phyloP scores from a whole-genome alignment of 2,888 invertebrate species.

The Orthonychiurus folsomi region DNA sequence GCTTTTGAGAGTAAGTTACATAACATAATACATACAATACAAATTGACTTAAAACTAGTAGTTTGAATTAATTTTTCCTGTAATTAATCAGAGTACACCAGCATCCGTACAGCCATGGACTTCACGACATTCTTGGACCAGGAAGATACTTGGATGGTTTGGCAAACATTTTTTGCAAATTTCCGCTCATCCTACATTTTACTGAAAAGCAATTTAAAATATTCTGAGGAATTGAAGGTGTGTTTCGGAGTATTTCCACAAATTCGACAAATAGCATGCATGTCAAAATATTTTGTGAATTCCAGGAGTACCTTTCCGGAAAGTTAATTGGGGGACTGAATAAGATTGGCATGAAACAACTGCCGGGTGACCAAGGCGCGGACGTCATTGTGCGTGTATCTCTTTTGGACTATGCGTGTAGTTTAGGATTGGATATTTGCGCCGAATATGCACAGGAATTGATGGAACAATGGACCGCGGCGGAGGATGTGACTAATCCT shows the following conservation, averaged over 20 bases:
- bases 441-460: not conserved
- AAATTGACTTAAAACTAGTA: no score
- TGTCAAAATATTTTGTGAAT: no score
- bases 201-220: not conserved
- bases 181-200: not conserved
- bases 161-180: not conserved
- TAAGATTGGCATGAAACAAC: not conserved
- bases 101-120: not conserved
- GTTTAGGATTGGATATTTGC: not conserved
- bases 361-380: not conserved
- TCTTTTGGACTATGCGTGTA: not conserved
- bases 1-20: not conserved
- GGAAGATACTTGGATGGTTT: not conserved
- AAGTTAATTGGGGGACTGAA: not conserved
- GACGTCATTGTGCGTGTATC: not conserved
- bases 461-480: not conserved
- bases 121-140: not conserved
- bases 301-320: not conserved
- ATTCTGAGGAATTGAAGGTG: not conserved
- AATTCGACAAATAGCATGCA: no score
- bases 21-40: no score
- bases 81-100: not conserved
- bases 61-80: not conserved
- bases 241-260: not conserved
- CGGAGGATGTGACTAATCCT: not conserved